phyloP scores from a whole-genome alignment of 2,113 vertebrate species.

The Crocuta crocuta region DNA sequence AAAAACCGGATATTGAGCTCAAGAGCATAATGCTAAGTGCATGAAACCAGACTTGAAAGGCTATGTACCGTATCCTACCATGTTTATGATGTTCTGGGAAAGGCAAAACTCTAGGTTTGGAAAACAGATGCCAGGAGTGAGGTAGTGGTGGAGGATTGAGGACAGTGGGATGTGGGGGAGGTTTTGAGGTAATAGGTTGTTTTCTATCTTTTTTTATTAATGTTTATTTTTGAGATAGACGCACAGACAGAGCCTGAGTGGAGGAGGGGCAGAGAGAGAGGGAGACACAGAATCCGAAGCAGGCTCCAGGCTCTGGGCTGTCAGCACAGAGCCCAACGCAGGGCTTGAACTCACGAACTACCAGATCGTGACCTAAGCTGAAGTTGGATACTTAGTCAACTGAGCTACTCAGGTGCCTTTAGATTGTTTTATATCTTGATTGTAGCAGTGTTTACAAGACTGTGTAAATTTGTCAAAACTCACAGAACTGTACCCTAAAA shows the following conservation, averaged over 20 bases:
- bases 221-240: no score
- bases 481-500: not conserved
- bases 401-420: no score
- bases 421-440: slow-evolving; percentile 7
- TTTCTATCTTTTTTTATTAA: not conserved
- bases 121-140: not conserved
- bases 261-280: no score
- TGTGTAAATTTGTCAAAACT: not conserved
- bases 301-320: no score
- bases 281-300: no score
- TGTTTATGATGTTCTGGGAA: not conserved
- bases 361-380: no score
- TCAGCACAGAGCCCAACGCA: no score
- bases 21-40: not conserved
- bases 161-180: not conserved
- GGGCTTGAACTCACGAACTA: no score
- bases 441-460: not conserved
- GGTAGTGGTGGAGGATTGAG: not conserved
- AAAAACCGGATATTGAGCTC: not conserved
- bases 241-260: no score
- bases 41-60: slow-evolving; percentile 3
- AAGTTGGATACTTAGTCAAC: no score
- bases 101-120: not conserved
- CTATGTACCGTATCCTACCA: not conserved
- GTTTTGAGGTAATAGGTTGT: not conserved